Evolutionary conservation across 2,797 vertebrate species (phyloP).

Genomic region (Brachymystax lenok): DNA sequence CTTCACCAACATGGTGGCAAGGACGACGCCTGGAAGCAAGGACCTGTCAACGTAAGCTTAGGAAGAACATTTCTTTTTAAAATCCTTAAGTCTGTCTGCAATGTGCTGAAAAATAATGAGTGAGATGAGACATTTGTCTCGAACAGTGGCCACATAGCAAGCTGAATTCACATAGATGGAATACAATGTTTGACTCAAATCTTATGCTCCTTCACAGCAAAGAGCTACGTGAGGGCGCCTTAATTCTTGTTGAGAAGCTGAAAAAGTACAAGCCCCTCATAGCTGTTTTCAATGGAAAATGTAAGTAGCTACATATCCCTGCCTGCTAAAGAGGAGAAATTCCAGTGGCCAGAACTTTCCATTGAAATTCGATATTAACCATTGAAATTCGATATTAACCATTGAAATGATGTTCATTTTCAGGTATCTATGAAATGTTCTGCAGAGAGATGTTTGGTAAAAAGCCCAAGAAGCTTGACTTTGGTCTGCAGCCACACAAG

Average conservation of each 20-base stretch:
- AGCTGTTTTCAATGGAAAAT: conserved; percentile 97
- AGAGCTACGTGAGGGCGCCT: conserved; percentile 96
- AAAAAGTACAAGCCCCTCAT: conserved; percentile 93
- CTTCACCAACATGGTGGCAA: conserved; percentile 97
- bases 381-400: not conserved
- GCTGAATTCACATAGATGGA: not conserved
- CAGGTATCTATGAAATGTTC: conserved; percentile 99
- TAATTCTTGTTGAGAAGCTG: conserved; percentile 96
- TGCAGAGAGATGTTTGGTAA: conserved; percentile 97
- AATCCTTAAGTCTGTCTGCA: not conserved
- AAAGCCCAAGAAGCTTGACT: conserved; percentile 92
- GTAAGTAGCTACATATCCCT: conserved; percentile 52
- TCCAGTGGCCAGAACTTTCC: not conserved
- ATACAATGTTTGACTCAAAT: not conserved
- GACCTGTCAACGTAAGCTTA: conserved; percentile 87
- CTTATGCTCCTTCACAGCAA: conserved; percentile 75
- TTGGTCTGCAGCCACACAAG: conserved; percentile 95
- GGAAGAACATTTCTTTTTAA: not conserved
- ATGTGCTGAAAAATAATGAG: not conserved
- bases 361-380: not conserved
- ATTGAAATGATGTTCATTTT: conserved; percentile 10
- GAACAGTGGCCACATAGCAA: not conserved
- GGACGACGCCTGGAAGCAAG: conserved; percentile 97
- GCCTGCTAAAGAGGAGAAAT: not conserved
- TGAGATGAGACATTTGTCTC: not conserved